Evolutionary conservation across 1,140 invertebrate genomes (phyloP).

Genomic region (Ruditapes philippinarum): DNA sequence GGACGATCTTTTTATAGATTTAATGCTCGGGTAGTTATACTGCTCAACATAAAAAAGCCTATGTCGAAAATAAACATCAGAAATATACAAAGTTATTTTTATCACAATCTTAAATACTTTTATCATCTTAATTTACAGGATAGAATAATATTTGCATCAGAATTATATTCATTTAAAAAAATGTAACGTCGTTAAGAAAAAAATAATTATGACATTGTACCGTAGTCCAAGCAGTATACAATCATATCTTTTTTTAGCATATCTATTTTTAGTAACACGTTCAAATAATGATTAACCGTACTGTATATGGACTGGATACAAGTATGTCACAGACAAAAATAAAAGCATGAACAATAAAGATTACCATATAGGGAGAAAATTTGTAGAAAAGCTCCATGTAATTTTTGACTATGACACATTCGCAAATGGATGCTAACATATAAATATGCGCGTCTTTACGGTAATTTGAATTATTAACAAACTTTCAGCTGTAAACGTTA

Average conservation of each 20-base stretch:
- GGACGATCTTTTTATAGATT: no score
- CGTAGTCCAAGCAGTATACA: not conserved
- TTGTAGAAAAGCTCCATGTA: not conserved
- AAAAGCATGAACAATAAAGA: not conserved
- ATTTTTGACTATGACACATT: not conserved
- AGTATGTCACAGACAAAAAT: not conserved
- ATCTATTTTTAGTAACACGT: not conserved
- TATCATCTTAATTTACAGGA: no score
- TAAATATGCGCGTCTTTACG: not conserved
- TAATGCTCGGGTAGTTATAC: no score
- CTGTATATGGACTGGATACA: not conserved
- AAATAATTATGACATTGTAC: no score
- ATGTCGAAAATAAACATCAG: not conserved
- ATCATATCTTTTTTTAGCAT: slow-evolving; percentile 8
- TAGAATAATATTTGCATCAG: no score
- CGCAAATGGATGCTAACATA: not conserved
- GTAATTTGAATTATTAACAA: not conserved
- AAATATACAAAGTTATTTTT: no score
- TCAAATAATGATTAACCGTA: not conserved
- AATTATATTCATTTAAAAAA: no score
- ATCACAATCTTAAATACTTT: no score
- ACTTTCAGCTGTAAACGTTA: not conserved
- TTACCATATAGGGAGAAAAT: not conserved
- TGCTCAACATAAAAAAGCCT: no score
- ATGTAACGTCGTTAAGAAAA: no score